These are phyloP conservation scores for Sinopyrophorus schimmeli DNA, from an alignment of 2,888 invertebrate genomes.

Conservation along the genomic window DNA sequence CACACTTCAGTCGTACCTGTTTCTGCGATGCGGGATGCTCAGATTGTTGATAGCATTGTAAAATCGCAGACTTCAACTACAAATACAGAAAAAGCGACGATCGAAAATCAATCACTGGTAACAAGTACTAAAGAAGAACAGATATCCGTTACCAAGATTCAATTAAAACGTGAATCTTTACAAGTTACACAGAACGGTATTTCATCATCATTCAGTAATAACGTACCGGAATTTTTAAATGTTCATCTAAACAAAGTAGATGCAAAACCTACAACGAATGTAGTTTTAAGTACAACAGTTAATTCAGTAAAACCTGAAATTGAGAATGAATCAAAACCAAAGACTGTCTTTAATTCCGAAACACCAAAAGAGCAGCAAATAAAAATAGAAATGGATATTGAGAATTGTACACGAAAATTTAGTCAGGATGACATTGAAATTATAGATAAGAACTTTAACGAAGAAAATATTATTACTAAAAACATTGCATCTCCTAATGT, in stretches of 20 bases:
- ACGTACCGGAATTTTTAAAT: conserved; percentile 69
- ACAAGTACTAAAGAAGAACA: conserved; percentile 45
- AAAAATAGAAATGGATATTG: conserved; percentile 32
- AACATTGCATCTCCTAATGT: conserved; percentile 34
- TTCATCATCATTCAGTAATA: conserved; percentile 34
- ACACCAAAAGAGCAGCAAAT: conserved; percentile 34
- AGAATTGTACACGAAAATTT: conserved; percentile 51
- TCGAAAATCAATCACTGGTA: not conserved
- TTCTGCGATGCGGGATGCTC: conserved; percentile 6
- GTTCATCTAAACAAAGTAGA: conserved; percentile 74
- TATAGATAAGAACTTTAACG: conserved; percentile 46
- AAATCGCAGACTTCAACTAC: conserved; percentile 4
- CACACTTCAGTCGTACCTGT: conserved; percentile 48
- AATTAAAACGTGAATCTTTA: conserved; percentile 60
- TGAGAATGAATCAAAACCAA: conserved; percentile 36
- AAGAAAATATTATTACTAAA: conserved; percentile 39
- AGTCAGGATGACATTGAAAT: conserved; percentile 58
- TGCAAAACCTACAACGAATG: conserved; percentile 63
- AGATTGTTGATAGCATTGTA: conserved; percentile 14
- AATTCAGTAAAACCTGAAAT: conserved; percentile 50
- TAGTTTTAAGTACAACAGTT: conserved; percentile 67
- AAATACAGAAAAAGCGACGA: not conserved
- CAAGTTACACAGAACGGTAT: conserved; percentile 49
- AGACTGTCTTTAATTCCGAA: conserved; percentile 40
- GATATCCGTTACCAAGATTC: conserved; percentile 62